Conservation (phyloP, 2,113 vertebrate genomes). For the Malurus cyaneus region DNA sequence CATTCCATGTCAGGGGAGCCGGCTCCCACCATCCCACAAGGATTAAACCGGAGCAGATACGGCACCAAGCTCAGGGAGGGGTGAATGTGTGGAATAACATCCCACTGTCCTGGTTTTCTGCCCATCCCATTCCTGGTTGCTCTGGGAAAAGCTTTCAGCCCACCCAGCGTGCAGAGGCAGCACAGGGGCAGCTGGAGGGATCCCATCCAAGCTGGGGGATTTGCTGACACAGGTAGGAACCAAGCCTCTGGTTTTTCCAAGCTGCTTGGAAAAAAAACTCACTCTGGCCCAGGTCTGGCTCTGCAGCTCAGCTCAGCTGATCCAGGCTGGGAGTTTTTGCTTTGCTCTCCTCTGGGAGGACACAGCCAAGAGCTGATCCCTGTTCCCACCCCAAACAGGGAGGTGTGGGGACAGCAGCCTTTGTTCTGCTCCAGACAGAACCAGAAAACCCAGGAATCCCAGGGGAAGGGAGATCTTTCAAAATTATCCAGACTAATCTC, state of each 20-base stretch:
- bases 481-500: slow-evolving; percentile 3
- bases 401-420: slow-evolving; percentile 1
- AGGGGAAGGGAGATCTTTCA: background rate
- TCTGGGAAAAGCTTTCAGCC: slow-evolving; percentile 37
- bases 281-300: background rate
- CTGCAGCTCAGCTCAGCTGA: background rate
- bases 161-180: slow-evolving; percentile 12
- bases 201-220: background rate
- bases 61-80: background rate
- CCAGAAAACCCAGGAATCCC: background rate
- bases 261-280: background rate
- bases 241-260: background rate
- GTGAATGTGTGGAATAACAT: background rate
- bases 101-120: background rate
- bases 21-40: background rate
- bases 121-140: slow-evolving; percentile 1
- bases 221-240: slow-evolving; percentile 7
- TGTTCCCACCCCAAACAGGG: background rate
- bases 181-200: slow-evolving; percentile 13
- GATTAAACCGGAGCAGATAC: background rate
- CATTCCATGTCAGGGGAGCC: background rate
- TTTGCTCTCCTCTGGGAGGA: background rate
- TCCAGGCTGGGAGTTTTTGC: background rate
- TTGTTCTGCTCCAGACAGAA: background rate
- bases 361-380: background rate